Percentiles rank a stretch among this genome's conserved stretches.
These are phyloP conservation scores for Masticophis lateralis DNA, from an alignment of 2,797 vertebrate genomes.

Conservation along the genomic window DNA sequence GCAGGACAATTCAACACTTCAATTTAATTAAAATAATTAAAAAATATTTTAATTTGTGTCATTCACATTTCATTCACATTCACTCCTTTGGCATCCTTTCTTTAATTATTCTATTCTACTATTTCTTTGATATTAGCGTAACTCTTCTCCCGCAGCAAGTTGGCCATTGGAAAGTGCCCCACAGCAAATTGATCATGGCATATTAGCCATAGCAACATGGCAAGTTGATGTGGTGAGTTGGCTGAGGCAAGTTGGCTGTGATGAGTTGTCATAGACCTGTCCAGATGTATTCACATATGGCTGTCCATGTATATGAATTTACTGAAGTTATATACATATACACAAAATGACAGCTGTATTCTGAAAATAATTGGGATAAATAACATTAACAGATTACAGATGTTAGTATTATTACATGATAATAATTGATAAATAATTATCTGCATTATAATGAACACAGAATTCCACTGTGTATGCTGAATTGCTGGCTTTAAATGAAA, in stretches of 20 bases:
- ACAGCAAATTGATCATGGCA: too few relatives aligned
- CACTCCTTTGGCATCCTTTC: not conserved
- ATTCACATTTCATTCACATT: too few relatives aligned
- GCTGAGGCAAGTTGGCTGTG: too few relatives aligned
- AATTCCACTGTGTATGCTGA: not conserved
- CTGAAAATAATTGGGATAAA: not conserved
- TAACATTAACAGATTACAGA: too few relatives aligned
- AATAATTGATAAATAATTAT: not conserved
- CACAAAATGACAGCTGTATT: not conserved
- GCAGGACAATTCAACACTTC: not conserved
- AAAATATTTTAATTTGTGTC: not conserved
- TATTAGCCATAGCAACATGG: too few relatives aligned
- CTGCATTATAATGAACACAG: not conserved
- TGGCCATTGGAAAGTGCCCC: not conserved
- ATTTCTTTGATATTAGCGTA: not conserved
- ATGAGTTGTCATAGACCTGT: not conserved
- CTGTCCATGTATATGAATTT: not conserved
- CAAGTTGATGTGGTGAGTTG: too few relatives aligned
- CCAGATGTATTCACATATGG: not conserved
- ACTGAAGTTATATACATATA: not conserved
- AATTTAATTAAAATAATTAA: not conserved
- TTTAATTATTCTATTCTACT: not conserved
- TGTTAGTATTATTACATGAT: not conserved
- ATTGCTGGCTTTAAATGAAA: not conserved
- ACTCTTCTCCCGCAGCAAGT: not conserved